Base-by-base conservation (phyloP, 2,888 invertebrate species). In the Agrotis exclamationis region DNA sequence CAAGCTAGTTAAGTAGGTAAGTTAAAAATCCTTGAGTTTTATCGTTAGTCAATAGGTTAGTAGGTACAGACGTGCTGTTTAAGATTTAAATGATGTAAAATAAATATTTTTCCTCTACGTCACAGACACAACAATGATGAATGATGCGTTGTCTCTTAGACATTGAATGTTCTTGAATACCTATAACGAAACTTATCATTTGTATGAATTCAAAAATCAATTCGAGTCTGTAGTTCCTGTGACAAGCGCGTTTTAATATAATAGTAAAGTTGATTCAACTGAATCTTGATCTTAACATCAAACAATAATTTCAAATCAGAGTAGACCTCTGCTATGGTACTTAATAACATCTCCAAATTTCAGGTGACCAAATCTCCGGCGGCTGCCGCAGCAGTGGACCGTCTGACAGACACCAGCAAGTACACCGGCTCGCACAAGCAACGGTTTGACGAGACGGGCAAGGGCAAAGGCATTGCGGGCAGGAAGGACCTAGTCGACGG, bases 401-500 rank as follows among this genome's bases (percentile, higher is more conserved):
- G 99, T 75, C 92, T 99, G 83, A 99, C 99, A 0, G 98, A 99
- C 90, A 97, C 98, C n/a, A 97, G 97, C 86, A 98, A 98, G 90
- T 99, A 98, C 93, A 99, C 99, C 0, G 99, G 99, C 63, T 98
- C 98, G 7, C 98, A 98, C 91, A 98, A 97, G 91, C 98, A 98
- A 86, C 97, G 99, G 33, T 99, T 98, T 89, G 98, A 98, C 93
- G 97, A 98, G 66, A 94, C 96, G 39, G 99, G 99, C 73, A 98
- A 98, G 91, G 98, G 98, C 22, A 98, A 98, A 91, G 99, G 99
- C 9, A 98, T 98, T 70, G 97, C 98, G 3, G 99, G 99, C 28
- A 96, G 99, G 65, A 98, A 98, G 91, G 98, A 98, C 88, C 64
- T 97, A 18, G 96, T 97, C 24, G 98, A 98, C 85, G 96, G 95